phyloP scores from a whole-genome alignment of 2,888 invertebrate species.

The Drosophila limbata region DNA sequence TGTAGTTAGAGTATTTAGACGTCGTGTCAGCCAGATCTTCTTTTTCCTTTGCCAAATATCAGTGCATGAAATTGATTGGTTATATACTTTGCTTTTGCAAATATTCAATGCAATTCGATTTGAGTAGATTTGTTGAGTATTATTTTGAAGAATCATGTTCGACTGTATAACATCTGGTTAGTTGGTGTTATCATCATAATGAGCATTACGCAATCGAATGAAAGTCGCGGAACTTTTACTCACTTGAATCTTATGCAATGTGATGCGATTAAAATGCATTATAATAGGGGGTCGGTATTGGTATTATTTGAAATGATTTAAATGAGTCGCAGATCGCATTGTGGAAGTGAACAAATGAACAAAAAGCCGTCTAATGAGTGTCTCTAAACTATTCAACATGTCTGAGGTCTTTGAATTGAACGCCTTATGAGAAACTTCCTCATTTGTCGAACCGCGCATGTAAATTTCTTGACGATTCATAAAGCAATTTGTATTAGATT shows the following conservation, averaged over 20 bases:
- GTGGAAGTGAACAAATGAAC: conserved; percentile 47
- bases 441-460: conserved; percentile 55
- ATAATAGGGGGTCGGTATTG: conserved; percentile 54
- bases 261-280: conserved; percentile 64
- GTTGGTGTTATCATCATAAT: conserved; percentile 4
- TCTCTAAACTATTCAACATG: conserved; percentile 33
- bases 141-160: conserved; percentile 19
- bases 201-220: conserved; percentile 56
- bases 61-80: conserved; percentile 24
- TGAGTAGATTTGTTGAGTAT: conserved; percentile 5
- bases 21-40: background rate
- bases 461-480: conserved; percentile 44
- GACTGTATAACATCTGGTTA: conserved; percentile 16
- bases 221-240: conserved; percentile 73
- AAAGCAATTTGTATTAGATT: conserved; percentile 42
- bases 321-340: conserved; percentile 58
- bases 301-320: conserved; percentile 63
- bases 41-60: conserved; percentile 10
- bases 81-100: conserved; percentile 9
- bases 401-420: conserved; percentile 49
- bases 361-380: conserved; percentile 58
- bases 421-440: conserved; percentile 73
- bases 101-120: conserved; percentile 9
- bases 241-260: conserved; percentile 59
- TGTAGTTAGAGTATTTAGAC: background rate